A percentile compares a stretch with the other conserved stretches of the same genome.
These are phyloP conservation scores for Mythimna ferrago DNA, from an alignment of 2,888 invertebrate genomes.

Conservation along the genomic window DNA sequence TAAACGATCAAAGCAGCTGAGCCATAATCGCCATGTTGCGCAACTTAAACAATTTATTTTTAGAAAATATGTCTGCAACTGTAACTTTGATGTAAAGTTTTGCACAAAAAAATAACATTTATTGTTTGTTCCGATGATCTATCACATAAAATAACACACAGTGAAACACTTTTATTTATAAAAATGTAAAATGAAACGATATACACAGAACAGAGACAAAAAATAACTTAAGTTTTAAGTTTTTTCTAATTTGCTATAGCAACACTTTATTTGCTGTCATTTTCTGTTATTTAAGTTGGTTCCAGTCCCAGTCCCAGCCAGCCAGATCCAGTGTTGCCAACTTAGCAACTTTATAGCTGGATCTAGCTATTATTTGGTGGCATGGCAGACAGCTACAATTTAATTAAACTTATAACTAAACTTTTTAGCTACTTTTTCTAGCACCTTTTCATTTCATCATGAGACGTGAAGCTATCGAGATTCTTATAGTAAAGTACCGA, in stretches of 20 bases:
- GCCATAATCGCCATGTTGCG: slow-evolving; percentile 89
- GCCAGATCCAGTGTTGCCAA: too few species aligned
- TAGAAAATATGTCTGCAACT: slow-evolving; percentile 51
- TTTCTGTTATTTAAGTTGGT: background rate
- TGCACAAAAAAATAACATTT: slow-evolving; percentile 4
- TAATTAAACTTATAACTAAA: too few species aligned
- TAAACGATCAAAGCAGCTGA: slow-evolving; percentile 83
- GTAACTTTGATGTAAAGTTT: slow-evolving; percentile 4
- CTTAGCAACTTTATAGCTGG: too few species aligned
- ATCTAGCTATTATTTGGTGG: too few species aligned
- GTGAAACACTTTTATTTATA: slow-evolving; percentile 13
- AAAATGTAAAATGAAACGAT: slow-evolving; percentile 7
- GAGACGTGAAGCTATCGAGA: too few species aligned
- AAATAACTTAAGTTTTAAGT: background rate
- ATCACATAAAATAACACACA: slow-evolving; percentile 7
- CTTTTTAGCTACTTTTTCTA: too few species aligned
- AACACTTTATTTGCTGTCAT: slow-evolving; percentile 35
- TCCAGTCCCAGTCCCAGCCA: too few species aligned
- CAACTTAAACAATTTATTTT: slow-evolving; percentile 76
- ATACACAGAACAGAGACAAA: slow-evolving; percentile 31
- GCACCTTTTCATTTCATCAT: too few species aligned
- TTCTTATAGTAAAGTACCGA: too few species aligned
- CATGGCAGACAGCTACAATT: too few species aligned
- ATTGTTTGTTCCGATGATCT: background rate
- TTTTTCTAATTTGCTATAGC: slow-evolving; percentile 20